Base-by-base conservation (phyloP, 2,888 invertebrate species). In the Teleiodes luculella region DNA sequence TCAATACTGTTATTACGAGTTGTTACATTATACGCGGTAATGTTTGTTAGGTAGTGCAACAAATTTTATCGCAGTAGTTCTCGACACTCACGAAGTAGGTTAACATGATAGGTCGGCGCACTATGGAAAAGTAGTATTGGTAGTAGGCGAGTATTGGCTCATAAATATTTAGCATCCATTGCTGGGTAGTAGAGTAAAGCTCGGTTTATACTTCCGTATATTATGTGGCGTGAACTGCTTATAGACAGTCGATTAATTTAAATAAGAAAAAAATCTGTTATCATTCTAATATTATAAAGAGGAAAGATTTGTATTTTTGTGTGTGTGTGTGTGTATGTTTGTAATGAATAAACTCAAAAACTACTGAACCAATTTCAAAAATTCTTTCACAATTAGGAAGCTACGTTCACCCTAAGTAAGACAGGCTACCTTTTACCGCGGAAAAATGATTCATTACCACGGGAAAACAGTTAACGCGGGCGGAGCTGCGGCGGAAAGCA, bases 101-200 rank as follows among this genome's bases (percentile, higher is more conserved):
- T 48, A 54, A 54, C 54, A 43, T 54, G 54, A 54, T 54, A 41
- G 46, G 16, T 16, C 24, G 37, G 13, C 53, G 28, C 24, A 3
- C 18, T 45, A 35, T 18, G 13, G 11, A 24, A 6, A 20, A 14
- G 20, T 6, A 36, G 20, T 20, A 37, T 14, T 47, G 14, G 37
- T 47, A 20, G 35, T 3, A 10, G 10, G 2, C 14, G 7, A 36
- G 18, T 18, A 41, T 11, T 10, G 18, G 39, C 10, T 11, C 18
- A 18, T 41, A 1, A 41, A 8, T 18, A 18, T 41, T 41, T 8
- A 8, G 10, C 35, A n/a, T n/a, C 35, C 35, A 35, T 35, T 35
- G 35, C 35, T 35, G 35, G 4, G n/a, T n/a, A 3, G 13, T 31
- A 35, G 4, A n/a, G 13, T n/a, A n/a, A 35, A 3, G 13, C 4